These are phyloP conservation scores for Cyaniris semiargus DNA, from an alignment of 2,888 invertebrate species.

Conservation along the genomic window DNA sequence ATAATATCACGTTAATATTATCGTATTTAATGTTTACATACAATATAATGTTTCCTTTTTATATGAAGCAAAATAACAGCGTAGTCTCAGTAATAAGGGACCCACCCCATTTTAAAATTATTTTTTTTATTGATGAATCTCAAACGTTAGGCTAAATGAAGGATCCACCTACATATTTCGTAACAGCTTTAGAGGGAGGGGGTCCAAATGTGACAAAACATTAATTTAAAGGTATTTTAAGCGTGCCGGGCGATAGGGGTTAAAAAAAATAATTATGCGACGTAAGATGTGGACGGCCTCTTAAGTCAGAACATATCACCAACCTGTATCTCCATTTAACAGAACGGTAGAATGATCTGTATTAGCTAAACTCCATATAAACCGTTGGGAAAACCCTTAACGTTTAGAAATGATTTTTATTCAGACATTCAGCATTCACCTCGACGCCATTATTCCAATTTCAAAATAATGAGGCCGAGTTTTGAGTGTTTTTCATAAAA, in stretches of 20 bases:
- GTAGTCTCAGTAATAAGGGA: too few relatives aligned
- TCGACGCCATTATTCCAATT: neutral
- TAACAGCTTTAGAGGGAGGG: too few relatives aligned
- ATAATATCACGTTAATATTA: neutral
- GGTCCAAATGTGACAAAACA: too few relatives aligned
- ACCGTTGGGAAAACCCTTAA: neutral
- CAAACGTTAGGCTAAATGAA: neutral
- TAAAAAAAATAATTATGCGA: too few relatives aligned
- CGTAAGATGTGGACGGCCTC: neutral
- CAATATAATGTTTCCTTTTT: neutral
- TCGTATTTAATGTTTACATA: neutral
- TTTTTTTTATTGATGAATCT: too few relatives aligned
- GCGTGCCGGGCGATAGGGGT: too few relatives aligned
- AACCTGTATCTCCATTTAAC: neutral
- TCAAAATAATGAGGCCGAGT: conserved; percentile 12
- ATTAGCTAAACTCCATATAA: neutral
- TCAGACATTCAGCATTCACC: neutral
- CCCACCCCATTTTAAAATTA: neutral
- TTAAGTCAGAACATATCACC: neutral
- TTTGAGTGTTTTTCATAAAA: neutral
- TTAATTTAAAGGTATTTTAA: too few relatives aligned
- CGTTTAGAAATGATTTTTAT: neutral
- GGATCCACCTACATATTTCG: too few relatives aligned
- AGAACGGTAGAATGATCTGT: neutral
- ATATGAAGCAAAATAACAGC: neutral